Conservation (phyloP, 2,797 vertebrate species). For the Falco cherrug region DNA sequence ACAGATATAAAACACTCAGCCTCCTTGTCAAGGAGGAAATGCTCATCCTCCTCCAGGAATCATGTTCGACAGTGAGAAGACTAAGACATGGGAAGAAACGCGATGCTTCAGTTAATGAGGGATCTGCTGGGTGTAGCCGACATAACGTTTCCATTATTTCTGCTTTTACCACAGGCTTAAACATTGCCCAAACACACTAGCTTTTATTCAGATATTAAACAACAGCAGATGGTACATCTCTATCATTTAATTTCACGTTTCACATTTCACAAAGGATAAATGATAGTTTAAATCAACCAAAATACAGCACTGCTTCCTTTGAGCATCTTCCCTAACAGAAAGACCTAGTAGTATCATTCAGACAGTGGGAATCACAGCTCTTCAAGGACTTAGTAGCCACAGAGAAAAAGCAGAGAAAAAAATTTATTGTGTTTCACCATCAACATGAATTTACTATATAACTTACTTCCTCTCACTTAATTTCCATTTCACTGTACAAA, state of each 20-base stretch:
- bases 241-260: background rate
- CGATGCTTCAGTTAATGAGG: background rate
- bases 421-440: background rate
- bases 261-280: background rate
- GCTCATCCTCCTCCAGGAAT: background rate
- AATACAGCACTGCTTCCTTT: background rate
- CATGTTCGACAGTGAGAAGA: background rate
- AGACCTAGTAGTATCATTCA: background rate
- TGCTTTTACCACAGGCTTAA: background rate
- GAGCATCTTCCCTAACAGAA: background rate
- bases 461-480: background rate
- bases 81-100: background rate
- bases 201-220: slow-evolving; percentile 10
- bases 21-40: background rate
- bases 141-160: background rate
- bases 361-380: background rate
- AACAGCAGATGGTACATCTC: background rate
- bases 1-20: background rate
- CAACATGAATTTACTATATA: background rate
- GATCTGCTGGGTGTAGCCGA: background rate
- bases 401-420: background rate
- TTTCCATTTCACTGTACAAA: background rate
- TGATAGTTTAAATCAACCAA: background rate
- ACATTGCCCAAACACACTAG: background rate
- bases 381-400: background rate